Conservation (phyloP, 2,113 vertebrate genomes). For the Anolis sagrei region DNA sequence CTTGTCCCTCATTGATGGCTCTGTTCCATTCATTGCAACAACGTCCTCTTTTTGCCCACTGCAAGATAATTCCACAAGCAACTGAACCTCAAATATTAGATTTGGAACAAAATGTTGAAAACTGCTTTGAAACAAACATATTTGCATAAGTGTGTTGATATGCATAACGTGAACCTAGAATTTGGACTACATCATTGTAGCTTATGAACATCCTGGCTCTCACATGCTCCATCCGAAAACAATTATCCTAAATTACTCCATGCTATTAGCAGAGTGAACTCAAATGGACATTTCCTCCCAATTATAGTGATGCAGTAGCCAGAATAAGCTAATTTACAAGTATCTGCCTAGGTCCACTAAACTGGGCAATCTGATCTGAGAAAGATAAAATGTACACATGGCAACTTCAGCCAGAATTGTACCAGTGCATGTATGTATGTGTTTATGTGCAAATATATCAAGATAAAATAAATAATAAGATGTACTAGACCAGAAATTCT, state of each 20-base stretch:
- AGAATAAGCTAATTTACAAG: slow-evolving; percentile 4
- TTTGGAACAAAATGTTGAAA: neutral
- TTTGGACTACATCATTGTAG: neutral
- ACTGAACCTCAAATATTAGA: neutral
- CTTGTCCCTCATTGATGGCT: neutral
- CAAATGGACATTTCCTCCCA: neutral
- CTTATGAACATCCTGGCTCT: neutral
- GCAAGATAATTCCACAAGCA: neutral
- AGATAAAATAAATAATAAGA: too few relatives aligned
- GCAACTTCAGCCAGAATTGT: slow-evolving; percentile 1
- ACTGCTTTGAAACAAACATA: neutral
- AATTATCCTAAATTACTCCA: slow-evolving; percentile 41
- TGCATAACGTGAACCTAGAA: neutral
- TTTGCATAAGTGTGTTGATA: neutral
- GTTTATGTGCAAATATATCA: neutral
- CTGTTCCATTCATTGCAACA: too few relatives aligned
- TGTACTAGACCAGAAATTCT: too few relatives aligned
- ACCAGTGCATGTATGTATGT: slow-evolving; percentile 17
- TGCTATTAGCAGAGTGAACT: slow-evolving; percentile 46
- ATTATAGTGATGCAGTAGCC: neutral
- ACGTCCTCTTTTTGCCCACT: too few relatives aligned
- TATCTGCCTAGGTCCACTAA: slow-evolving; percentile 8
- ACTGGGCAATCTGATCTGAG: slow-evolving; percentile 31
- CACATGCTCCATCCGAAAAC: slow-evolving; percentile 34
- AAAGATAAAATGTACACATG: slow-evolving; percentile 42